Percentiles rank a stretch among this genome's conserved stretches.
Conservation (phyloP, 2,888 invertebrate species). For the Hydraecia micacea region DNA sequence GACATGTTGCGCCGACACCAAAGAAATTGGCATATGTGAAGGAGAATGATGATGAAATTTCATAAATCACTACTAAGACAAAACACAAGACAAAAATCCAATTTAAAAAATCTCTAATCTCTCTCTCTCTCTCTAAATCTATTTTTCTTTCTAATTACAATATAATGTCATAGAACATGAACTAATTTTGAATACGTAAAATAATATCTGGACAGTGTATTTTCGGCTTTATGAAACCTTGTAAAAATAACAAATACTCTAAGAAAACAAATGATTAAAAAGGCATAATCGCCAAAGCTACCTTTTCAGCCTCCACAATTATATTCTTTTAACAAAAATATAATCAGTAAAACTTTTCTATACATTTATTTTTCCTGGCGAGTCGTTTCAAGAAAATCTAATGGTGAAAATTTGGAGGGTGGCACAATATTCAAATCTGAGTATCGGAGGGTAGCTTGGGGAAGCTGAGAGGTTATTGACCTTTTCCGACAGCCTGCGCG, state of each 20-base stretch:
- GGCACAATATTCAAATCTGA: slow-evolving; percentile 86
- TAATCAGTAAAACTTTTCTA: slow-evolving; percentile 54
- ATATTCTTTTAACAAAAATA: slow-evolving; percentile 34
- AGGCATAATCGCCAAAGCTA: slow-evolving; percentile 37
- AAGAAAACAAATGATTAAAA: slow-evolving; percentile 37
- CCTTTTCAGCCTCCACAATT: slow-evolving; percentile 21
- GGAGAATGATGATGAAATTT: too few species aligned
- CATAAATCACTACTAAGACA: too few species aligned
- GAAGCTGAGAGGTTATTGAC: slow-evolving; percentile 83
- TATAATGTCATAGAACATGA: not conserved
- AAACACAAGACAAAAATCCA: not conserved
- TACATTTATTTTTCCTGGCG: slow-evolving; percentile 58
- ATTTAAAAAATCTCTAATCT: too few species aligned
- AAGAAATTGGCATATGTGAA: too few species aligned
- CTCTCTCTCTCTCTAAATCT: not conserved
- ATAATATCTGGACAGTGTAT: not conserved
- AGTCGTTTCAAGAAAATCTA: slow-evolving; percentile 79
- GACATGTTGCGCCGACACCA: too few species aligned
- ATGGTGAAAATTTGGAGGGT: slow-evolving; percentile 81
- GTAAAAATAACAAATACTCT: slow-evolving; percentile 21
- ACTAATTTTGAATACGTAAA: not conserved
- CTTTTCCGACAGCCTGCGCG: slow-evolving; percentile 79
- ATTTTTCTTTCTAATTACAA: not conserved
- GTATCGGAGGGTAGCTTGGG: slow-evolving; percentile 80
- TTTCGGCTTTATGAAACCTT: slow-evolving; percentile 1